These are phyloP conservation scores for Etheostoma perlongum DNA, from an alignment of 2,797 vertebrate species.

Conservation along the genomic window DNA sequence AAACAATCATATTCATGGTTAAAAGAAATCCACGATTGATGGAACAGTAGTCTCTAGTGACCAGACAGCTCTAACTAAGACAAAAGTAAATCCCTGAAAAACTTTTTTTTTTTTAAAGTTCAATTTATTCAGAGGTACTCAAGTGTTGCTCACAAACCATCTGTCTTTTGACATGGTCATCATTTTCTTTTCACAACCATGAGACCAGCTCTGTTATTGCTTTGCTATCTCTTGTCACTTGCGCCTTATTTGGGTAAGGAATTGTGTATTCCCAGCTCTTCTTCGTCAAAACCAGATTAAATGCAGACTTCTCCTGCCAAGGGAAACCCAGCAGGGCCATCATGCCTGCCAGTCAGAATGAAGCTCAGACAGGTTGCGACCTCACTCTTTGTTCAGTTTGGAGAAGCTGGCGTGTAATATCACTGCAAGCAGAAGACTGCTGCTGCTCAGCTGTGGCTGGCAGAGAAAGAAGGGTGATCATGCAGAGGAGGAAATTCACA, in stretches of 20 bases:
- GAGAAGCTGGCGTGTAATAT: conserved; percentile 43
- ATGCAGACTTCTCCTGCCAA: conserved; percentile 45
- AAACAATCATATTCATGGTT: too few species aligned
- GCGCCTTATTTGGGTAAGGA: conserved; percentile 27
- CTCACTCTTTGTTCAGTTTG: conserved; percentile 59
- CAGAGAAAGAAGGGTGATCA: conserved; percentile 15
- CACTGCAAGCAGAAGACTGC: conserved; percentile 24
- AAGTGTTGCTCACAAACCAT: neutral
- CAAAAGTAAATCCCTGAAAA: neutral
- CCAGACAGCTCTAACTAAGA: neutral
- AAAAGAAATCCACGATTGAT: too few species aligned
- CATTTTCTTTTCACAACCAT: too few species aligned
- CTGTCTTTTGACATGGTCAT: too few species aligned
- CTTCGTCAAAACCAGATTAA: conserved; percentile 56
- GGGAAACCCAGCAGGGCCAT: conserved; percentile 38
- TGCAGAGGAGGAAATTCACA: conserved; percentile 22
- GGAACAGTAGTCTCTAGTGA: too few species aligned
- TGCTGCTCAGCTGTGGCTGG: conserved; percentile 28
- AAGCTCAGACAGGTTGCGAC: conserved; percentile 58
- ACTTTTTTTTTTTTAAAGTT: neutral
- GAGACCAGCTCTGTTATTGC: conserved; percentile 20
- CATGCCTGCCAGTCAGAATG: conserved; percentile 56
- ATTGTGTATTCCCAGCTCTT: conserved; percentile 31
- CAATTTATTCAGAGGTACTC: neutral
- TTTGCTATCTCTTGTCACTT: conserved; percentile 11